Percentiles rank a stretch among this genome's conserved stretches.
Conservation (phyloP, 2,888 invertebrate species). For the Agrochola circellaris region DNA sequence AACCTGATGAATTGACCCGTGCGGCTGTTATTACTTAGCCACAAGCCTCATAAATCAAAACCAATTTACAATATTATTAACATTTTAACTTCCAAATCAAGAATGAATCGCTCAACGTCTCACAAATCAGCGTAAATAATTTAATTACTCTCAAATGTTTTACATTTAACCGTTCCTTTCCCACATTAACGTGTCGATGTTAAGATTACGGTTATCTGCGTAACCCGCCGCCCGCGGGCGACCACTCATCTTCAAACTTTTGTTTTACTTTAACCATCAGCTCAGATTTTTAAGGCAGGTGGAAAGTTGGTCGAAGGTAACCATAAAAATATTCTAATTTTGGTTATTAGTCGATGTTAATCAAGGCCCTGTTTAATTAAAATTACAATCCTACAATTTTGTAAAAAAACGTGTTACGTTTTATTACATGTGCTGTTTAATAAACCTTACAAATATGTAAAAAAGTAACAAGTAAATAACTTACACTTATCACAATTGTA, state of each 20-base stretch:
- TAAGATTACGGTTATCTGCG: slow-evolving; percentile 82
- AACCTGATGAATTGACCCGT: no score
- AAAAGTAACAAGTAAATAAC: no score
- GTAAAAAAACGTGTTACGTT: no score
- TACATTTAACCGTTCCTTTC: slow-evolving; percentile 49
- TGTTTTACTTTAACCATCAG: slow-evolving; percentile 29
- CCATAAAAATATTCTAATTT: not conserved
- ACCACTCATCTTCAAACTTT: slow-evolving; percentile 71
- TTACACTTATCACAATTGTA: no score
- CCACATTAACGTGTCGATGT: slow-evolving; percentile 75
- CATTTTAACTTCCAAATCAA: not conserved
- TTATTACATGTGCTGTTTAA: no score
- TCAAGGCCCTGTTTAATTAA: not conserved
- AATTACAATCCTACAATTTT: no score
- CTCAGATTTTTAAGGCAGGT: not conserved
- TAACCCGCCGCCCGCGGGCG: slow-evolving; percentile 82
- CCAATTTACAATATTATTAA: no score
- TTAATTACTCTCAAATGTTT: slow-evolving; percentile 43
- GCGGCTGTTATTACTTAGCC: no score
- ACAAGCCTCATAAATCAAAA: no score
- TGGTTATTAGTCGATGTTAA: not conserved
- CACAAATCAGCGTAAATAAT: slow-evolving; percentile 17
- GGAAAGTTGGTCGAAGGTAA: not conserved
- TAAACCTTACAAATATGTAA: no score
- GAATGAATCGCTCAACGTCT: slow-evolving; percentile 1